Evolutionary conservation across 2,113 vertebrate genomes (phyloP), one percentile per base, ranked within the genome.

Genomic region (Anseranas semipalmata): DNA sequence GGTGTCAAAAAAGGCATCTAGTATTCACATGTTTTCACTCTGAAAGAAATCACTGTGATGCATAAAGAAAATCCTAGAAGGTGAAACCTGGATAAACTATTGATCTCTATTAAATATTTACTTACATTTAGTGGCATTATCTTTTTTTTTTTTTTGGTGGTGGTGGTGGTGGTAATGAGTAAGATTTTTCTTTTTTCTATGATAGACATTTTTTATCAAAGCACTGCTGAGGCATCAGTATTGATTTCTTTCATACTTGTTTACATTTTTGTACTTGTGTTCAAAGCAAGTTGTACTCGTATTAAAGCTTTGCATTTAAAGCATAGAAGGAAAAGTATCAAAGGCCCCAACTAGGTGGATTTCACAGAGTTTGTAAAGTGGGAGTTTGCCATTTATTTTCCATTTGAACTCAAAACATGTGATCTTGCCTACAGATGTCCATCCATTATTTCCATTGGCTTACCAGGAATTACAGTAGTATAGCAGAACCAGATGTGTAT

Each of bases 261-360:
- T 78, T 35, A 76, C 9, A 28, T 74, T 71, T 84, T 59, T 63
- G 21, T 68, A 41, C 39, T 66, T 82, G 10, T 70, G 9, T n/a
- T n/a, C n/a, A n/a, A n/a, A n/a, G n/a, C n/a, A n/a, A n/a, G n/a
- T n/a, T n/a, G n/a, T n/a, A n/a, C n/a, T n/a, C n/a, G n/a, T n/a
- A n/a, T n/a, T n/a, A n/a, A n/a, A n/a, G n/a, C n/a, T 89, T 94
- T 87, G 9, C 35, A 78, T 84, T 95, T 81, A 67, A 92, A 84
- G 46, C 39, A 30, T 5, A 75, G 33, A 45, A 83, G 37, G 24
- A 90, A 52, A 12, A 10, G 41, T 89, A 68, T n/a, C 2, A 6
- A 82, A 91, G 58, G 35, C 33, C 63, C 24, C 62, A 48, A 2
- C 15, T 41, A 68, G 18, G 73, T 85, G 52, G 48, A 90, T 92